A percentile compares a stretch with the other conserved stretches of the same genome.
phyloP scores from a whole-genome alignment of 1,140 invertebrate genomes.

The Macrostomum lignano region DNA sequence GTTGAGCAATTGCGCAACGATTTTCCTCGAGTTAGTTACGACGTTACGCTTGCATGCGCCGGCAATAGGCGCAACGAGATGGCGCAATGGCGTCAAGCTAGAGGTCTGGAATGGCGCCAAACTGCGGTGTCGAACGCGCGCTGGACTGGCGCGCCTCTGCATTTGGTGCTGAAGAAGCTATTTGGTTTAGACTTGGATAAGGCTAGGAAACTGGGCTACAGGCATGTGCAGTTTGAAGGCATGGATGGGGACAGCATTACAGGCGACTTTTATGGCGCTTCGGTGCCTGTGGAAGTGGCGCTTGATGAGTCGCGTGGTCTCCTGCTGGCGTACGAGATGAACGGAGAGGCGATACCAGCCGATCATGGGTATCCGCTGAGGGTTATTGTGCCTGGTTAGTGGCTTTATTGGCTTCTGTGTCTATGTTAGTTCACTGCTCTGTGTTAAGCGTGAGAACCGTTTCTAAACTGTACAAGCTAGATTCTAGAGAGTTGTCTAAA shows the following conservation, averaged over 20 bases:
- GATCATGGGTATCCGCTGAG: slow-evolving; percentile 78
- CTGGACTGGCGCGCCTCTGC: slow-evolving; percentile 41
- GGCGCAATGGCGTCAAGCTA: slow-evolving; percentile 43
- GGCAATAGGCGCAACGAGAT: slow-evolving; percentile 79
- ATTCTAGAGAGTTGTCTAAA: too few species aligned
- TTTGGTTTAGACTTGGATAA: slow-evolving; percentile 13
- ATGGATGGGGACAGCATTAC: slow-evolving; percentile 47
- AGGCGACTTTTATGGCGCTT: slow-evolving; percentile 53
- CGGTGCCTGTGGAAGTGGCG: slow-evolving; percentile 57
- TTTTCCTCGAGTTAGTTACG: too few species aligned
- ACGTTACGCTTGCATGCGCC: slow-evolving; percentile 40
- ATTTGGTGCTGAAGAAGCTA: slow-evolving; percentile 16
- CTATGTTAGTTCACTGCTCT: too few species aligned
- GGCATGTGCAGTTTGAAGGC: slow-evolving; percentile 50
- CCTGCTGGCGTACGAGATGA: slow-evolving; percentile 84
- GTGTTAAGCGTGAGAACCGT: too few species aligned
- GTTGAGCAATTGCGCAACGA: too few species aligned
- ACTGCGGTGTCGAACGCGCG: slow-evolving; percentile 71
- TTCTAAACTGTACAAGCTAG: too few species aligned
- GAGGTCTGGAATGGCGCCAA: slow-evolving; percentile 59
- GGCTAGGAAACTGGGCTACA: slow-evolving; percentile 23
- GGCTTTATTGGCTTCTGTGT: too few species aligned
- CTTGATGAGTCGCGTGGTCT: slow-evolving; percentile 47
- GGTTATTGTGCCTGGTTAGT: slow-evolving; percentile 63
- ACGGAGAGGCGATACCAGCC: slow-evolving; percentile 44